phyloP scores from a whole-genome alignment of 2,888 invertebrate species.

The Darwinula stevensoni region DNA sequence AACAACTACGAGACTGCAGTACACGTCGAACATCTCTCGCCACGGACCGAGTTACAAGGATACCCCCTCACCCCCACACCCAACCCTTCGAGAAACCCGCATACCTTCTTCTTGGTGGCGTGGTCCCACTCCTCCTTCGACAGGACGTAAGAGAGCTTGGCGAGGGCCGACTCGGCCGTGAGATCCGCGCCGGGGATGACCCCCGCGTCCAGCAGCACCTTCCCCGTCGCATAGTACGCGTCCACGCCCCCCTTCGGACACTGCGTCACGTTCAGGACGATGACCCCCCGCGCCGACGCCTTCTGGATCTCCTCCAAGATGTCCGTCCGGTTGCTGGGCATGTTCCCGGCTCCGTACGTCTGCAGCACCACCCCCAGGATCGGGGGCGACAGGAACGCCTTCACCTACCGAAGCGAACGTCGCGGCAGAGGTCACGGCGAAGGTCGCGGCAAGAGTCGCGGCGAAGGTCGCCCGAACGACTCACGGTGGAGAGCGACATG shows the following conservation, averaged over 20 bases:
- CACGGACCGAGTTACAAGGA: too few relatives aligned
- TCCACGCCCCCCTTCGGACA: conserved; percentile 53
- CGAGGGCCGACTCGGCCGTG: conserved; percentile 78
- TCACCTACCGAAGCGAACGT: conserved; percentile 15
- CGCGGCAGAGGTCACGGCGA: not conserved
- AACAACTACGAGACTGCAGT: too few relatives aligned
- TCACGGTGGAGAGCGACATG: conserved; percentile 41
- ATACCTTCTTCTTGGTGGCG: conserved; percentile 31
- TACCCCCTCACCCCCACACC: too few relatives aligned
- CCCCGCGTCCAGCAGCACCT: conserved; percentile 31
- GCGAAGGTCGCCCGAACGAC: not conserved
- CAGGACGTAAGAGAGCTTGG: conserved; percentile 65
- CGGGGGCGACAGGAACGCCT: conserved; percentile 29
- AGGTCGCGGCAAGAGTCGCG: not conserved
- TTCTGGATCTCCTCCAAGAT: conserved; percentile 34
- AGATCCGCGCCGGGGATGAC: conserved; percentile 54
- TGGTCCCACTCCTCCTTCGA: conserved; percentile 37
- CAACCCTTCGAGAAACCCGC: too few relatives aligned
- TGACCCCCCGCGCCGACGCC: conserved; percentile 42
- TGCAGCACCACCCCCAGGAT: conserved; percentile 59
- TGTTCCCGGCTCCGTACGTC: conserved; percentile 76
- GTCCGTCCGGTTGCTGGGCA: conserved; percentile 54
- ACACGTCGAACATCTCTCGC: too few relatives aligned
- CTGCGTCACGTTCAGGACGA: conserved; percentile 75
- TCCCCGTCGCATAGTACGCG: conserved; percentile 53